Evolutionary conservation across 2,113 vertebrate genomes (phyloP).

Genomic region (Perccottus glenii): DNA sequence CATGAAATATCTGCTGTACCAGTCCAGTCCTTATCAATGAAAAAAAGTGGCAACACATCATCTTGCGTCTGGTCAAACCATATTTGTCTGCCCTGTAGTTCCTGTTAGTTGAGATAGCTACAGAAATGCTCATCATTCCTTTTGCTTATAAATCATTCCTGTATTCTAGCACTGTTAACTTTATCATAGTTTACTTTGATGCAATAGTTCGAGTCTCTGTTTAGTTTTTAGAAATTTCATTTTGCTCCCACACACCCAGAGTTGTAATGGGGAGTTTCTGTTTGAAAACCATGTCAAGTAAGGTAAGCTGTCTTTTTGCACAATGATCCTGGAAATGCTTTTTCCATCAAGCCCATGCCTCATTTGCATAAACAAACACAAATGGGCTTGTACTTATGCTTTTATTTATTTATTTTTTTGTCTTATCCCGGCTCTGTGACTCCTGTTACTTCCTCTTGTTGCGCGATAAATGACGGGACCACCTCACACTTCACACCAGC

Average conservation of each 20-base stretch:
- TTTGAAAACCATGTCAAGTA: not conserved
- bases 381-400: too few relatives aligned
- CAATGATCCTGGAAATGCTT: too few relatives aligned
- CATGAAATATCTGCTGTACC: slow-evolving; percentile 29
- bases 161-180: not conserved
- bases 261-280: not conserved
- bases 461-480: too few relatives aligned
- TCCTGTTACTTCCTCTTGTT: too few relatives aligned
- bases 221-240: not conserved
- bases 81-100: slow-evolving; percentile 46
- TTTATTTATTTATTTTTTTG: too few relatives aligned
- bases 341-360: too few relatives aligned
- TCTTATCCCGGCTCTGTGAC: too few relatives aligned
- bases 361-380: too few relatives aligned
- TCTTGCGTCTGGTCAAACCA: slow-evolving; percentile 45
- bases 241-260: too few relatives aligned
- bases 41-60: slow-evolving; percentile 30
- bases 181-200: not conserved
- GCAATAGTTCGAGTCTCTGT: not conserved
- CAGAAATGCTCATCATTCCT: slow-evolving; percentile 53
- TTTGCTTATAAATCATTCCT: slow-evolving; percentile 7
- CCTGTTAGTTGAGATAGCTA: slow-evolving; percentile 49
- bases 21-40: slow-evolving; percentile 48
- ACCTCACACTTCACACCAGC: too few relatives aligned
- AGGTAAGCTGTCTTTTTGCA: too few relatives aligned